A percentile compares a stretch with the other conserved stretches of the same genome.
These are phyloP conservation scores for Dasypus novemcinctus DNA, from an alignment of 2,113 vertebrate species.

Conservation along the genomic window DNA sequence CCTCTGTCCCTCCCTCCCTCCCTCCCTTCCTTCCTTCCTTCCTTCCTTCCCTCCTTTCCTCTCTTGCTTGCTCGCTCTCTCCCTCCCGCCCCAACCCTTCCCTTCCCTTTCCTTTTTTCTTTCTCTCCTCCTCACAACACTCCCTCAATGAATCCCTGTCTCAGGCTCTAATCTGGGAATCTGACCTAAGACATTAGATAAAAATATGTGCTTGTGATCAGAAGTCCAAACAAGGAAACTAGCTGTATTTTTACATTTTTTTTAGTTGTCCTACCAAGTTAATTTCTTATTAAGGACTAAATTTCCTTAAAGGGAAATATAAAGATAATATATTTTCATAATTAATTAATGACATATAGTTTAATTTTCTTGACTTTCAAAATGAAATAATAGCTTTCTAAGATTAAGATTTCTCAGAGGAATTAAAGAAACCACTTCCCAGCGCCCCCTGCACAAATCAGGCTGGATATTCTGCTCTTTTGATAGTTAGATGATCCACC, in stretches of 20 bases:
- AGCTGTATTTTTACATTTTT: background rate
- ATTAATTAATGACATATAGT: background rate
- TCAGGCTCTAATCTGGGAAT: too few relatives aligned
- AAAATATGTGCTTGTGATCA: background rate
- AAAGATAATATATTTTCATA: background rate
- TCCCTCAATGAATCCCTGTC: too few relatives aligned
- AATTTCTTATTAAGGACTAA: background rate
- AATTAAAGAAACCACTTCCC: background rate
- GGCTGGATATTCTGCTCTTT: background rate
- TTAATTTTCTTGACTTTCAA: slow-evolving; percentile 27
- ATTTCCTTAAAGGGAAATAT: background rate
- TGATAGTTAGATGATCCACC: background rate
- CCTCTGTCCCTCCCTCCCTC: too few relatives aligned
- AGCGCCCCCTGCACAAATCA: background rate
- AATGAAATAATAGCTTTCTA: background rate
- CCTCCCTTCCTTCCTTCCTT: too few relatives aligned
- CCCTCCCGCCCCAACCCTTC: too few relatives aligned
- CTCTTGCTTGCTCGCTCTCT: too few relatives aligned
- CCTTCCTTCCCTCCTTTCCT: too few relatives aligned
- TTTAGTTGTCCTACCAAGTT: background rate
- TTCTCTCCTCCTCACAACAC: too few relatives aligned
- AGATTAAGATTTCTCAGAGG: background rate
- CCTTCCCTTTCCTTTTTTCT: too few relatives aligned
- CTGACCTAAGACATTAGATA: too few relatives aligned
- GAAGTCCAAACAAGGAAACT: background rate